Conservation (phyloP, 2,888 invertebrate genomes). For the Druceiella hillmani region DNA sequence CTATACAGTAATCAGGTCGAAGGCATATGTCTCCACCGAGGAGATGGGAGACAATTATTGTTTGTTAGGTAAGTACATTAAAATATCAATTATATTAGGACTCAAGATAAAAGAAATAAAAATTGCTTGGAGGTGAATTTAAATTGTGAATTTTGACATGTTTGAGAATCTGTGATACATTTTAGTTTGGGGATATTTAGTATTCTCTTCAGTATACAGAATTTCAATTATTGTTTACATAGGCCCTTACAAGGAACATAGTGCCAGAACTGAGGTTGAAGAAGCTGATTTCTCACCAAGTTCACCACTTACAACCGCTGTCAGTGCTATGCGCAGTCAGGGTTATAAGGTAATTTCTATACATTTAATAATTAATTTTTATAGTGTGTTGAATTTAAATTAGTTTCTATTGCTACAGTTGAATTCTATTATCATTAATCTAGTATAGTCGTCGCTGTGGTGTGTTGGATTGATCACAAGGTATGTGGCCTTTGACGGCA, state of each 20-base stretch:
- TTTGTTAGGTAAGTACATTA: conserved; percentile 60
- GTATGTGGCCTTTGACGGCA: too few species aligned
- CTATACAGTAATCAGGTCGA: conserved; percentile 97
- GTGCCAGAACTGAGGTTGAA: conserved; percentile 94
- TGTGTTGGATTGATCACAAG: too few species aligned
- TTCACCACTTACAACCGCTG: conserved; percentile 68
- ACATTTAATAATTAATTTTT: too few species aligned
- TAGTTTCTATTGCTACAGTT: too few species aligned
- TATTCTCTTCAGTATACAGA: not conserved
- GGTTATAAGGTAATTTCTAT: conserved; percentile 73
- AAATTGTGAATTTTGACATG: too few species aligned
- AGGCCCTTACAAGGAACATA: conserved; percentile 89
- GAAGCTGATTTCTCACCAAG: conserved; percentile 79
- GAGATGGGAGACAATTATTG: conserved; percentile 98
- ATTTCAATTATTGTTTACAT: not conserved
- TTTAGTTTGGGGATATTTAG: not conserved
- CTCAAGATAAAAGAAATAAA: not conserved
- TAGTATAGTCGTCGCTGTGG: too few species aligned
- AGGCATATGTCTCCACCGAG: conserved; percentile 93
- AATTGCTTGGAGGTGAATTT: not conserved
- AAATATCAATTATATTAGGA: not conserved
- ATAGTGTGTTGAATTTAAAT: too few species aligned
- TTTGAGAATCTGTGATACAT: too few species aligned
- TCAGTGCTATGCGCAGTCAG: conserved; percentile 70
- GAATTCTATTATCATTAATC: too few species aligned